Evolutionary conservation across 1,140 invertebrate species (phyloP).

Genomic region (Drosophila simulans): DNA sequence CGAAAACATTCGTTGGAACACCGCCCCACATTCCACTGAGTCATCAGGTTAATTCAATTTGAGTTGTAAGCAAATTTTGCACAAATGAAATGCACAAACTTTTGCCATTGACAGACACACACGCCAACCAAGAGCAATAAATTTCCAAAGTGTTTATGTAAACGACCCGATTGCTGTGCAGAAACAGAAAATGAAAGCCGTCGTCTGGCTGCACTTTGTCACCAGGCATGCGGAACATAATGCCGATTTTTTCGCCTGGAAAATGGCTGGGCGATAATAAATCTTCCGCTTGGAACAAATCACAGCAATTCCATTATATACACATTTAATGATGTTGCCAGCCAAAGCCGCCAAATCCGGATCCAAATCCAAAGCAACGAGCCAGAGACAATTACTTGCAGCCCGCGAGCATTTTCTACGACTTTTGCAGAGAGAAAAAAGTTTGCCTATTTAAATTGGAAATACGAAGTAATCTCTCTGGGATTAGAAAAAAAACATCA

Average conservation of each 20-base stretch:
- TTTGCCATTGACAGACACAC: conserved; percentile 68
- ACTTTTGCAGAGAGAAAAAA: conserved; percentile 30
- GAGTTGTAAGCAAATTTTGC: conserved; percentile 75
- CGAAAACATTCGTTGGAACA: conserved; percentile 18
- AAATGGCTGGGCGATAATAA: conserved; percentile 75
- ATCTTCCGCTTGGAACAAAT: conserved; percentile 75
- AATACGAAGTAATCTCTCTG: no score
- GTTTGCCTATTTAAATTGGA: no score
- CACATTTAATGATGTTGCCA: conserved; percentile 79
- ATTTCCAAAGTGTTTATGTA: conserved; percentile 73
- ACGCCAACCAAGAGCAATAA: conserved; percentile 54
- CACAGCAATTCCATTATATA: conserved; percentile 80
- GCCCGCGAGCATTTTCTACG: conserved; percentile 73
- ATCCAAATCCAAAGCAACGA: conserved; percentile 59
- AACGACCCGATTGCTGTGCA: conserved; percentile 69
- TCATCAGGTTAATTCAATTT: conserved; percentile 78
- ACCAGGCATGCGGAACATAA: conserved; percentile 73
- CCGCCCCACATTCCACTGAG: conserved; percentile 27
- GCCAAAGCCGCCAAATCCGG: conserved; percentile 42
- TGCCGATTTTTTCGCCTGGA: conserved; percentile 78
- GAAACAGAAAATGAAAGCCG: conserved; percentile 23
- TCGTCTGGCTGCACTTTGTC: conserved; percentile 76
- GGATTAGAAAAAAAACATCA: no score
- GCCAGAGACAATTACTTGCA: conserved; percentile 79
- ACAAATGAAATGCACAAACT: conserved; percentile 79